A percentile compares a stretch with the other conserved stretches of the same genome.
Evolutionary conservation across 2,797 vertebrate species (phyloP).

Genomic region (Denticeps clupeoides): DNA sequence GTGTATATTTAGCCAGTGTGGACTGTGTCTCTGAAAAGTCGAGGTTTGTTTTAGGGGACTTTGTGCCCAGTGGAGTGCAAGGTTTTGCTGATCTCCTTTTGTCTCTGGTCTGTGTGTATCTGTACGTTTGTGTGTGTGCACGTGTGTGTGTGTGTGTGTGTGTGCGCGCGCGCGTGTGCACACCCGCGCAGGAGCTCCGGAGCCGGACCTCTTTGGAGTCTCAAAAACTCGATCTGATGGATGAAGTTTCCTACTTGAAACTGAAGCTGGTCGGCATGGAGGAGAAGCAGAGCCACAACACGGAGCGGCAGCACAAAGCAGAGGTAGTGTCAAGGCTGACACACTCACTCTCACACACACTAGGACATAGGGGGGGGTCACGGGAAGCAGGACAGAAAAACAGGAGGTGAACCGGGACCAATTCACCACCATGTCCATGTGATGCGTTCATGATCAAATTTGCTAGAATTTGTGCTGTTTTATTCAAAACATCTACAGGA

Average conservation of each 20-base stretch:
- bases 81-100: conserved; percentile 9
- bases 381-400: too few species aligned
- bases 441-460: too few species aligned
- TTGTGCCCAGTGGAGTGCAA: conserved; percentile 12
- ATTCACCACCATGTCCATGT: too few species aligned
- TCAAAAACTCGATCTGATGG: conserved; percentile 87
- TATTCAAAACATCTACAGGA: too few species aligned
- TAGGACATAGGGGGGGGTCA: too few species aligned
- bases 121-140: conserved; percentile 6
- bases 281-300: conserved; percentile 72
- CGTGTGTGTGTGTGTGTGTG: conserved; percentile 6
- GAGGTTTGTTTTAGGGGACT: conserved; percentile 48
- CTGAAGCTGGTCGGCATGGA: conserved; percentile 88
- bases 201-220: conserved; percentile 82
- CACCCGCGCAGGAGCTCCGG: conserved; percentile 71
- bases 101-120: conserved; percentile 22
- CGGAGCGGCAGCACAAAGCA: conserved; percentile 86
- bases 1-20: conserved; percentile 67
- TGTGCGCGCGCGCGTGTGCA: conserved; percentile 22
- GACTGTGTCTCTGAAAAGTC: conserved; percentile 48
- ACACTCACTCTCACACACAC: too few species aligned
- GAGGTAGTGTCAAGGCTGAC: too few species aligned
- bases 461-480: too few species aligned
- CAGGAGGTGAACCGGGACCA: too few species aligned
- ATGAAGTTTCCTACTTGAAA: conserved; percentile 89